phyloP scores from a whole-genome alignment of 1,140 invertebrate species.

The Pomacea maculata region DNA sequence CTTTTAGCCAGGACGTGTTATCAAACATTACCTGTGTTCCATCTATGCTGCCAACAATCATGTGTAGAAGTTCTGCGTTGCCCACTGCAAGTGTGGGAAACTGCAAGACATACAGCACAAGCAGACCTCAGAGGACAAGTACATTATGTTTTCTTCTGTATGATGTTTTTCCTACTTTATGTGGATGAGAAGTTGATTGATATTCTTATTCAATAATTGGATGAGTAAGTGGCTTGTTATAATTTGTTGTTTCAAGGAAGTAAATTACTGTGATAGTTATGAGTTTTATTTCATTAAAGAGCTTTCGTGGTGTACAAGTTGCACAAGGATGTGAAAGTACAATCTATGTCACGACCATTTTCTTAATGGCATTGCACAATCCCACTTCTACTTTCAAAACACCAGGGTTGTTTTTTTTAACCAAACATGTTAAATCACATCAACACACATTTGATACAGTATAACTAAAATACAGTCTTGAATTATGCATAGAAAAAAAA shows the following conservation, averaged over 20 bases:
- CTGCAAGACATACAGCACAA: conserved; percentile 60
- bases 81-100: conserved; percentile 87
- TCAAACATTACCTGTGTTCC: conserved; percentile 72
- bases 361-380: no score
- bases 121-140: no score
- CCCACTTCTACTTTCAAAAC: no score
- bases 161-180: not conserved
- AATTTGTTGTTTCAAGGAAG: not conserved
- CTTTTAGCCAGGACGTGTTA: no score
- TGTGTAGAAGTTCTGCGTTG: conserved; percentile 83
- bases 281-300: not conserved
- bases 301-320: not conserved
- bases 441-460: no score
- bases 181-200: not conserved
- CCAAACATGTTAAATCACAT: no score
- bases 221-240: not conserved
- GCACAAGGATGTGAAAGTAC: no score
- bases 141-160: not conserved
- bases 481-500: no score
- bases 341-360: no score
- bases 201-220: not conserved
- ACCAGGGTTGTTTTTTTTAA: no score
- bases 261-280: not conserved
- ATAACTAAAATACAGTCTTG: no score
- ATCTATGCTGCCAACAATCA: conserved; percentile 89